These are phyloP conservation scores for Brenthis hecate DNA, from an alignment of 2,888 invertebrate species.

Conservation along the genomic window DNA sequence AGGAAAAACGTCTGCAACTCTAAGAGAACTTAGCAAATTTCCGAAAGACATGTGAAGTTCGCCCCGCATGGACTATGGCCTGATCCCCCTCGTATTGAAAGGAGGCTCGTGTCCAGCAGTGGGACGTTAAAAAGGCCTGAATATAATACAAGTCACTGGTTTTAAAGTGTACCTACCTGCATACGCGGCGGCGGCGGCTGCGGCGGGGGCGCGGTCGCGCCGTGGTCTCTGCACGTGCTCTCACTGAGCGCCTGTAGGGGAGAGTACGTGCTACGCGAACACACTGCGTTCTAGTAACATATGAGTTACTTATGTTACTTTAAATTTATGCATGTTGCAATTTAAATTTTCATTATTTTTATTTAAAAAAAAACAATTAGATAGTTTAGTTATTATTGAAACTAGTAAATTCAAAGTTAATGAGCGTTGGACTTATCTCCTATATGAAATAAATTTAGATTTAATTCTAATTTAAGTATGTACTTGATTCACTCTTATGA, in stretches of 20 bases:
- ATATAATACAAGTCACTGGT: background rate
- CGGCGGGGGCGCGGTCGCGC: slow-evolving; percentile 78
- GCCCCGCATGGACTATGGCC: background rate
- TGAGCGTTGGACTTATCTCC: no score
- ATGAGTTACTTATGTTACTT: background rate
- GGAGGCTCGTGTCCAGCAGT: no score
- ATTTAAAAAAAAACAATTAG: no score
- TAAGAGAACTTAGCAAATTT: no score
- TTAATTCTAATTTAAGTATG: no score
- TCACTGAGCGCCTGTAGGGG: slow-evolving; percentile 84
- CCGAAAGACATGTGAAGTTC: no score
- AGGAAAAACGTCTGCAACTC: no score
- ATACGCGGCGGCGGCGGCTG: slow-evolving; percentile 69
- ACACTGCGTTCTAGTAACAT: slow-evolving; percentile 39
- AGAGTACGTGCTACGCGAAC: slow-evolving; percentile 78
- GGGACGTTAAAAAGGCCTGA: background rate
- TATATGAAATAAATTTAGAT: no score
- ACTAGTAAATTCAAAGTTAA: no score
- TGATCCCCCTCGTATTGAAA: no score
- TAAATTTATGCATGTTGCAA: background rate
- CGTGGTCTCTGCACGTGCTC: slow-evolving; percentile 87
- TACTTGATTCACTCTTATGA: no score
- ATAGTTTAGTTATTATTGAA: no score
- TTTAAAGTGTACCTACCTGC: slow-evolving; percentile 38
- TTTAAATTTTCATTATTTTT: background rate